Percentiles rank a stretch among this genome's conserved stretches.
Conservation (phyloP, 1,140 invertebrate genomes). For the Spodoptera frugiperda region DNA sequence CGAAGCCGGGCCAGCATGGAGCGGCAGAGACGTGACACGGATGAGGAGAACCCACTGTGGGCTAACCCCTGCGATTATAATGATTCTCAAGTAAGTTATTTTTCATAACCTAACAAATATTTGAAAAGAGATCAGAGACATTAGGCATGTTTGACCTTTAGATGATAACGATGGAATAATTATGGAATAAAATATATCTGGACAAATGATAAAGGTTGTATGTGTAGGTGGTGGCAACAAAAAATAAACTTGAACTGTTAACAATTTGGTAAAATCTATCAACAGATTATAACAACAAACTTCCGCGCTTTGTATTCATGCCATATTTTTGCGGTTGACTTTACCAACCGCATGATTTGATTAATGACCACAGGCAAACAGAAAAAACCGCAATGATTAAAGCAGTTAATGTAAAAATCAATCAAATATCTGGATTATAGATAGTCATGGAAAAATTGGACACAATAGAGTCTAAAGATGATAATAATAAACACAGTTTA, state of each 20-base stretch:
- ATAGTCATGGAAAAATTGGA: too few species aligned
- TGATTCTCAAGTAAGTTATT: slow-evolving; percentile 62
- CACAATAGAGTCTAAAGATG: too few species aligned
- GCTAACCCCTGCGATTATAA: slow-evolving; percentile 75
- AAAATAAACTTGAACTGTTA: too few species aligned
- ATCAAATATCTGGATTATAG: neutral
- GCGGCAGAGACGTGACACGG: slow-evolving; percentile 59
- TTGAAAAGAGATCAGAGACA: too few species aligned
- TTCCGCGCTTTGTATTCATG: slow-evolving; percentile 16
- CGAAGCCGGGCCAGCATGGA: slow-evolving; percentile 67
- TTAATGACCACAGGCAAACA: neutral
- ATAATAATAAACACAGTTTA: too few species aligned
- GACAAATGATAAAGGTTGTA: too few species aligned
- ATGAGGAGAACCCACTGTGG: slow-evolving; percentile 66
- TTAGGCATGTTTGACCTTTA: too few species aligned
- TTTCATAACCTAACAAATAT: neutral
- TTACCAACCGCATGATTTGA: slow-evolving; percentile 11
- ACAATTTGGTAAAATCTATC: too few species aligned
- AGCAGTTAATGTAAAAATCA: neutral
- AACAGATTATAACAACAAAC: neutral
- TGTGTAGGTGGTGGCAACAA: too few species aligned
- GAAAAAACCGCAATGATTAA: slow-evolving; percentile 6
- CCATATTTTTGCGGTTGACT: slow-evolving; percentile 18
- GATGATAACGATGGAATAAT: too few species aligned
- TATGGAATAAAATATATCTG: too few species aligned